Base-by-base conservation (phyloP, 2,797 vertebrate genomes). In the Neosalanx taihuensis region DNA sequence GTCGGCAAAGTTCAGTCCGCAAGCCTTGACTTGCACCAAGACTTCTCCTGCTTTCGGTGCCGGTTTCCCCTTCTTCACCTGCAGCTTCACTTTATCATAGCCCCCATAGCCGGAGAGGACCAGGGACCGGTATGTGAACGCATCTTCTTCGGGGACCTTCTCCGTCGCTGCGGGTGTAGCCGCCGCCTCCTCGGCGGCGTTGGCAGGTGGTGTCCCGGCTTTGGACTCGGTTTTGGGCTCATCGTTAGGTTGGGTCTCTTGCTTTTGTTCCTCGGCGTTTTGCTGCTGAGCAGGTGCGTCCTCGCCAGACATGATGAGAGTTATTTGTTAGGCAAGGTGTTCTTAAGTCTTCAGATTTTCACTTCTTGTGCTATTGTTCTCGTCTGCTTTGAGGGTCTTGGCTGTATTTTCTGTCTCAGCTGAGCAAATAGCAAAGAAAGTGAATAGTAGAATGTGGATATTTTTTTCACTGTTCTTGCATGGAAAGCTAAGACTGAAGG, bases 1-100 rank as follows among this genome's bases (percentile, higher is more conserved):
- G 77, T 98, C 97, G 1, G 96, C 92, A 84, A 98, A 98, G 91
- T 98, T 98, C 60, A 98, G 93, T 79, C 97, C 97, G 81, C 95
- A 97, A 64, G 94, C 95, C 71, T 93, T 94, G 72, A 98, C 94
- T 58, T 93, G 89, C 67, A 98, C 89, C 75, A 94, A 88, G 67
- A 98, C 80, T 85, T 97, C 93, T 0, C 93, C 95, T 0, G 93
- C 91, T 61, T 94, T 93, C 1, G 95, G 95, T 35, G 70, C 79
- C 1, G 92, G 94, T 67, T 91, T 88, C 4, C 90, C 93, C 79
- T 91, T 94, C 88, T 91, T 95, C 87, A 89, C 92, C 89, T 96
- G 95, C 86, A 98, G 90, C 90, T 97, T 97, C 68, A 98, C 87
- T 84, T 97, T 98, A 69, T 98, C 96, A 64, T 96, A 97, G 71